These are phyloP conservation scores for Brotogeris chrysoptera DNA, from an alignment of 2,797 vertebrate genomes.

Conservation along the genomic window DNA sequence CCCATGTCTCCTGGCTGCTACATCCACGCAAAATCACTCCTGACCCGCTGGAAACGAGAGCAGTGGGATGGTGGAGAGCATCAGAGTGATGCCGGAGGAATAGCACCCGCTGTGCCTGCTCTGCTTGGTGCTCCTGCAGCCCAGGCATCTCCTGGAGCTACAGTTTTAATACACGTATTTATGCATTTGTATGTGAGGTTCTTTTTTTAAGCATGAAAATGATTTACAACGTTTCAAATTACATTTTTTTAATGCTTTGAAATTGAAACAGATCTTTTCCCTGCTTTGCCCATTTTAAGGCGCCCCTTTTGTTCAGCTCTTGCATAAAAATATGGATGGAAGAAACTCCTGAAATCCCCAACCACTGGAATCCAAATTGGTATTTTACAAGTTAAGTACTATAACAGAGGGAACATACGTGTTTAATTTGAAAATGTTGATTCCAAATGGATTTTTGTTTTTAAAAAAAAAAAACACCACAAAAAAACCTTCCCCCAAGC, in stretches of 20 bases:
- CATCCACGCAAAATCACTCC: neutral
- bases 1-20: neutral
- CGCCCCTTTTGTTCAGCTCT: neutral
- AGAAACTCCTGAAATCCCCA: constrained; percentile 51
- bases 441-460: constrained; percentile 67
- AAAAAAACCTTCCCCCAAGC: constrained; percentile 12
- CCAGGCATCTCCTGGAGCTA: neutral
- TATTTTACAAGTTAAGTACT: constrained; percentile 42
- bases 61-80: neutral
- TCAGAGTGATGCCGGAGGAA: accelerated
- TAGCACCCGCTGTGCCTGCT: neutral
- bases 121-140: neutral
- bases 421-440: constrained; percentile 66
- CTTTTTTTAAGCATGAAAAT: neutral
- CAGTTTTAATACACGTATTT: neutral
- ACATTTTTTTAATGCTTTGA: neutral
- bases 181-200: neutral
- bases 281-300: neutral
- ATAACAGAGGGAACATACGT: constrained; percentile 15
- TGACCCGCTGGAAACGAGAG: accelerated
- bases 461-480: neutral
- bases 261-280: constrained; percentile 32
- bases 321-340: neutral
- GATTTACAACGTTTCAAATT: constrained; percentile 32
- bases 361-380: constrained; percentile 20